These are phyloP conservation scores for Neosilurus hyrtlii DNA, from an alignment of 2,797 vertebrate species.

Conservation along the genomic window DNA sequence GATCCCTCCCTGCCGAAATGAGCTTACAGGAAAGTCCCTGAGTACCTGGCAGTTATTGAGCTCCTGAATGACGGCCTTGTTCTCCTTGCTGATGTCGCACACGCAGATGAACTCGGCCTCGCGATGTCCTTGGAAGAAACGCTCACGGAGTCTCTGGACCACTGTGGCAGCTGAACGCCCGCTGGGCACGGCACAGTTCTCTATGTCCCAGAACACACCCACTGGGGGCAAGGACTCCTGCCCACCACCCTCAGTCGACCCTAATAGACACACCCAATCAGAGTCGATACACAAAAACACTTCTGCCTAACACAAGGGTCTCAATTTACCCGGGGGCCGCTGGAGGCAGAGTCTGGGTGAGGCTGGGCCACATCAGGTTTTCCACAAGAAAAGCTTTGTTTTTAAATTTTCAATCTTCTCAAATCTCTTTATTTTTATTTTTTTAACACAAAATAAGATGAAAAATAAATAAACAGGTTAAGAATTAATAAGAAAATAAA, in stretches of 20 bases:
- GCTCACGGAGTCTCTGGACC: conserved; percentile 89
- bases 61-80: conserved; percentile 96
- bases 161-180: conserved; percentile 90
- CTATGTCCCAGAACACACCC: conserved; percentile 99
- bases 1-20: too few relatives aligned
- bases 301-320: too few relatives aligned
- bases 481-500: too few relatives aligned
- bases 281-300: neutral
- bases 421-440: too few relatives aligned
- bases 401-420: too few relatives aligned
- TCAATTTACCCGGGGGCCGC: too few relatives aligned
- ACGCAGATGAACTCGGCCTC: conserved; percentile 99
- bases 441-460: too few relatives aligned
- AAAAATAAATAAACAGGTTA: too few relatives aligned
- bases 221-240: conserved; percentile 92
- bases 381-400: too few relatives aligned
- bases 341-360: too few relatives aligned
- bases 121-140: conserved; percentile 93
- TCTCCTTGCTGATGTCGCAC: conserved; percentile 98
- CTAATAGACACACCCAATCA: conserved; percentile 61
- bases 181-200: conserved; percentile 93
- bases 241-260: conserved; percentile 78
- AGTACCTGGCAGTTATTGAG: conserved; percentile 98
- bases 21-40: neutral
- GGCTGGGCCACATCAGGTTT: too few relatives aligned